phyloP scores from a whole-genome alignment of 2,888 invertebrate genomes.

The Ethmia dodecea region DNA sequence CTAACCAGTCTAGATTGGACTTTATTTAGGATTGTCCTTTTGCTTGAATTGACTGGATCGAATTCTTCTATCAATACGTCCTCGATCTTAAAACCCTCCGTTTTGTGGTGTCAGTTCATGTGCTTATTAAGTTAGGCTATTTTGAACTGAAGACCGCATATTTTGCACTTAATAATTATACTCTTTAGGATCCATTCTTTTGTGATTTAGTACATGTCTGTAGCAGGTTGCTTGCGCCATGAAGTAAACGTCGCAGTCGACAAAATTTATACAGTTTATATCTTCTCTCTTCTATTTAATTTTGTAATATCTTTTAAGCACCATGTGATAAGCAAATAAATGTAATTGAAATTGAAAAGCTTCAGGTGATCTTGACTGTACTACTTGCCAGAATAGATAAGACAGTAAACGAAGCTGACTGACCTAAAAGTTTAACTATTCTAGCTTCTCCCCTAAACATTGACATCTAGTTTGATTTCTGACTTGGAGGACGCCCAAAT shows the following conservation, averaged over 20 bases:
- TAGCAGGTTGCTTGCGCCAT: constrained; percentile 30
- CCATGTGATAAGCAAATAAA: no score
- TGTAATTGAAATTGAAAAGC: no score
- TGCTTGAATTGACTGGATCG: no score
- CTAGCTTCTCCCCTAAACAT: no score
- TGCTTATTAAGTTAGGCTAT: constrained; percentile 34
- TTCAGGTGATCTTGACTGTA: no score
- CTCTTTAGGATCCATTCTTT: constrained; percentile 30
- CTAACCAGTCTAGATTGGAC: constrained; percentile 39
- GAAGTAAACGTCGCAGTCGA: constrained; percentile 41
- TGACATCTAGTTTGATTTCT: no score
- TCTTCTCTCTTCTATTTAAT: no score
- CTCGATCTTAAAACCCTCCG: constrained; percentile 30
- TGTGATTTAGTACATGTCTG: constrained; percentile 32
- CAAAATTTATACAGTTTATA: constrained; percentile 30
- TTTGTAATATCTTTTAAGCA: no score
- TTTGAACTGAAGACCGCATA: constrained; percentile 44
- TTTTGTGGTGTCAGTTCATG: constrained; percentile 36
- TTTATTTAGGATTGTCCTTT: constrained; percentile 33
- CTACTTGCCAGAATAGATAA: no score
- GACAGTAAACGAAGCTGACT: no score
- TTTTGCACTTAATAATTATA: constrained; percentile 49
- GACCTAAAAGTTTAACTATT: no score
- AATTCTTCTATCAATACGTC: constrained; percentile 38
- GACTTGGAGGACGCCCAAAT: no score